Conservation (phyloP, 2,113 vertebrate species). For the Aix galericulata region DNA sequence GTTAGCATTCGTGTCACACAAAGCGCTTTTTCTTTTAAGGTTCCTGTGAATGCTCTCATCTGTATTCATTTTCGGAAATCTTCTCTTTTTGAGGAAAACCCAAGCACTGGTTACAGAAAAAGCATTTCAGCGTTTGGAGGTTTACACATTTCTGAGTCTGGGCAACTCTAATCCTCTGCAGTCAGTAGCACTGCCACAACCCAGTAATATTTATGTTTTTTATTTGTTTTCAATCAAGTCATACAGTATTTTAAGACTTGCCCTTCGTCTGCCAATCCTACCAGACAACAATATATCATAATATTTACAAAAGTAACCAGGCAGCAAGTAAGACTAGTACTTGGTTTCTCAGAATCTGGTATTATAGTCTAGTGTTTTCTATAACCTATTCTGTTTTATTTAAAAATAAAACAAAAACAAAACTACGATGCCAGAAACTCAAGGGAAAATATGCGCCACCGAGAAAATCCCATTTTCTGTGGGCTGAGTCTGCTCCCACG, state of each 20-base stretch:
- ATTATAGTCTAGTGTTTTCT: not conserved
- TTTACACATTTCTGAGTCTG: not conserved
- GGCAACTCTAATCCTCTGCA: not conserved
- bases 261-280: not conserved
- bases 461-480: constrained; percentile 44
- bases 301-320: not conserved
- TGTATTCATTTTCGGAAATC: not conserved
- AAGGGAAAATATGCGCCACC: not conserved
- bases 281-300: not conserved
- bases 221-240: not conserved
- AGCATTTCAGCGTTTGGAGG: not conserved
- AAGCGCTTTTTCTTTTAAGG: not conserved
- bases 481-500: constrained; percentile 40
- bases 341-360: not conserved
- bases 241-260: not conserved
- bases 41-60: not conserved
- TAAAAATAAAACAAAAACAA: constrained; percentile 42
- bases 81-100: not conserved
- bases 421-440: constrained; percentile 44
- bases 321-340: not conserved
- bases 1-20: not conserved
- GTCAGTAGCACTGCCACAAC: not conserved
- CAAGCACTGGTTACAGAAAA: not conserved
- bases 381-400: not conserved
- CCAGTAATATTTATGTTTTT: not conserved